These are phyloP conservation scores for Hycleus cichorii DNA, from an alignment of 1,140 invertebrate species.

Conservation along the genomic window DNA sequence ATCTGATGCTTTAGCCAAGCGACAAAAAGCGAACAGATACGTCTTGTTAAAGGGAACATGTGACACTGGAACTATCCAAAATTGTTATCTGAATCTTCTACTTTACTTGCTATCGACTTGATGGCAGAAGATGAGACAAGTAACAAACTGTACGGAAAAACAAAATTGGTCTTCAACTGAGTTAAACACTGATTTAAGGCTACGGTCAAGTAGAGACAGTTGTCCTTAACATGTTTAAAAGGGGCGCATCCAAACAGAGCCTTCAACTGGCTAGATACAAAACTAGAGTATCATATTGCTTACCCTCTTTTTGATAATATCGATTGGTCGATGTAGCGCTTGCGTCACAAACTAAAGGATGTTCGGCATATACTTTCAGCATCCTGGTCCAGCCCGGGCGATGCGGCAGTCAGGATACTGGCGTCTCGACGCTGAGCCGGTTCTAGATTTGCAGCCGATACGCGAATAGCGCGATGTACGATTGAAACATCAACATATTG, in stretches of 20 bases:
- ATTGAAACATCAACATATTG: background rate
- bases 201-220: slow-evolving; percentile 12
- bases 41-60: no score
- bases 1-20: no score
- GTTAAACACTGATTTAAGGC: background rate
- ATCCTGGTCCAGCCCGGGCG: slow-evolving; percentile 38
- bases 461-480: background rate
- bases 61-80: no score
- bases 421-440: slow-evolving; percentile 13
- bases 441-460: slow-evolving; percentile 1
- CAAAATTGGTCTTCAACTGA: background rate
- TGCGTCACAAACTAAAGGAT: slow-evolving; percentile 28
- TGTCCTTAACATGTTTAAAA: slow-evolving; percentile 6
- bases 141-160: no score
- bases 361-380: slow-evolving; percentile 31
- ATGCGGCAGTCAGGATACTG: slow-evolving; percentile 33
- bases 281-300: slow-evolving; percentile 14
- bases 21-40: no score
- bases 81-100: no score
- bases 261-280: slow-evolving; percentile 10
- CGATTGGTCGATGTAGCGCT: slow-evolving; percentile 27
- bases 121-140: no score
- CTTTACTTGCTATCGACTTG: no score
- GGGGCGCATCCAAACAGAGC: background rate
- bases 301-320: slow-evolving; percentile 27